Evolutionary conservation across 2,797 vertebrate genomes (phyloP).

Genomic region (Fistularia tabacaria): DNA sequence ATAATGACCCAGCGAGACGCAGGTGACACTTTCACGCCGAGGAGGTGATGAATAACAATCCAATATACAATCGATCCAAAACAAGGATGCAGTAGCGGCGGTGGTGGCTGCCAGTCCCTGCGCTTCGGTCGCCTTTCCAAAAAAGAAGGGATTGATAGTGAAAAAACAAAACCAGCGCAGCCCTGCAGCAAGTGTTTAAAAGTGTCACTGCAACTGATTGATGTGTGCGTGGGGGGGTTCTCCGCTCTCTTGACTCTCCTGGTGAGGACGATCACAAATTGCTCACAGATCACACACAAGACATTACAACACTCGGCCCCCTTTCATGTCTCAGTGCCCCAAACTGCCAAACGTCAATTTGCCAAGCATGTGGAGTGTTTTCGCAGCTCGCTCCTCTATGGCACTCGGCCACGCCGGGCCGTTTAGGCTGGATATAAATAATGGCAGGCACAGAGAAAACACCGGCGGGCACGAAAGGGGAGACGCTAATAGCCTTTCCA

Average conservation of each 20-base stretch:
- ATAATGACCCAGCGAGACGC: constrained; percentile 37
- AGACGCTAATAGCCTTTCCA: no score
- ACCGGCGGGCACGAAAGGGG: no score
- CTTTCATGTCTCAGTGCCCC: constrained; percentile 55
- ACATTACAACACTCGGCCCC: constrained; percentile 55
- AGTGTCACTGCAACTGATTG: constrained; percentile 53
- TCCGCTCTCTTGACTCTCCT: constrained; percentile 13
- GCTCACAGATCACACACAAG: constrained; percentile 62
- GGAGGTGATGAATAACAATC: constrained; percentile 57
- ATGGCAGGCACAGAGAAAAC: no score
- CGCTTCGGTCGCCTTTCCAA: constrained; percentile 15
- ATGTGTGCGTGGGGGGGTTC: constrained; percentile 41
- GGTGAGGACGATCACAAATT: constrained; percentile 54
- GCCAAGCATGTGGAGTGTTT: constrained; percentile 55
- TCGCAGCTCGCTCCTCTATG: constrained; percentile 47
- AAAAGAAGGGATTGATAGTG: constrained; percentile 8
- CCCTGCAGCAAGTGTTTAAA: constrained; percentile 3
- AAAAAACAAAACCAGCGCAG: no score
- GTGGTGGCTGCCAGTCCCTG: no score
- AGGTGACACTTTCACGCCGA: constrained; percentile 54
- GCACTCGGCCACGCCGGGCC: constrained; percentile 13
- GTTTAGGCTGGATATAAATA: no score
- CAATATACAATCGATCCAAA: constrained; percentile 59
- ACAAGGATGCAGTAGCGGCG: constrained; percentile 37
- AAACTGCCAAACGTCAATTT: constrained; percentile 45